Base-by-base conservation (phyloP, 2,888 invertebrate species). In the Hemicrepidius hirtus region DNA sequence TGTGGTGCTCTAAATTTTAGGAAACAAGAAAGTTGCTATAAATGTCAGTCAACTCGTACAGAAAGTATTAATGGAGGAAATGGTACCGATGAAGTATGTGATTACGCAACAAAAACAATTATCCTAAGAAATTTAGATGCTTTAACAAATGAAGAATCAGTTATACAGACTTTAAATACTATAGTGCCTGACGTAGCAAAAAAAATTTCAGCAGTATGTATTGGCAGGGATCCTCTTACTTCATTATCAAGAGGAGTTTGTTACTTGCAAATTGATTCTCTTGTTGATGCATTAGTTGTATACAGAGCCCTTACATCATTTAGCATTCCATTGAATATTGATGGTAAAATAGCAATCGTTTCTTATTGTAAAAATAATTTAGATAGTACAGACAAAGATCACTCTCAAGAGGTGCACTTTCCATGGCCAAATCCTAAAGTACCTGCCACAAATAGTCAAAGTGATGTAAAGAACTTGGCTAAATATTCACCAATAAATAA, bases 1-100 rank as follows among this genome's bases (percentile, higher is more conserved):
- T 99, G 99, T 88, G 96, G 97, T 66, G 94, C 95, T 37, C 97
- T 97, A 85, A 99, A 99, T 87, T 99, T 99, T 86, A 96, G 97
- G 86, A 90, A 98, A 73, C 91, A 99, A 73, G 95, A 96, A 82
- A 91, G 93, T 71, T 99, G 99, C 86, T 99, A 97, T 87, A 94
- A 97, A 84, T 99, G 99, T 85, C 93, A 92, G 81, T 94, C 96
- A 16, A 94, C 95, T 60, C 90, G 96, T 70, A 92, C 93, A 79
- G 96, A 97, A 80, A 95, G 96, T 74, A 93, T 94, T 78, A 92
- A 94, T 78, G 94, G 93, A 66, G 93, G 94, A 59, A 95, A 95
- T 82, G 96, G 94, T 55, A 92, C 91, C 81, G 94, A 95, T 84
- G 95, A 95, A 89, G 91, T 95, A 77, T 95, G 95, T 84, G 90